phyloP scores from a whole-genome alignment of 1,140 invertebrate species.

The Stegodyphus dumicola region DNA sequence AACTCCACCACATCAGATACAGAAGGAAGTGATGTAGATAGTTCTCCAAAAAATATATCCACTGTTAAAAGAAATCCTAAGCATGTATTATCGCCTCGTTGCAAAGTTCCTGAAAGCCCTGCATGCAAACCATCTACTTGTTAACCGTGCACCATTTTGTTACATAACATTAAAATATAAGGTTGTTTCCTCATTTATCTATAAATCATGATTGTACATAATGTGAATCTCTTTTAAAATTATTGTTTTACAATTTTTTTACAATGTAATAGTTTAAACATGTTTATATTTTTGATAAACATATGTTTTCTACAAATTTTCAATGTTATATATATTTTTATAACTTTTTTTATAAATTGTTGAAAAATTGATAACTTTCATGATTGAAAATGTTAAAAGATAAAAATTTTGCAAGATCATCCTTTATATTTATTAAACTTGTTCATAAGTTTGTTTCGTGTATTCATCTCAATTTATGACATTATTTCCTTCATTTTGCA shows the following conservation, averaged over 20 bases:
- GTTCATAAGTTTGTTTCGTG: conserved; percentile 10
- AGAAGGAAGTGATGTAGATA: conserved; percentile 60
- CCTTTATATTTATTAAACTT: conserved; percentile 51
- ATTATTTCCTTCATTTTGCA: too few relatives aligned
- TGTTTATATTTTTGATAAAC: too few relatives aligned
- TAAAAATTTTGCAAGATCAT: conserved; percentile 30
- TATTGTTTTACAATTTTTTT: too few relatives aligned
- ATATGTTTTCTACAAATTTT: too few relatives aligned
- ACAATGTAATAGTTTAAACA: too few relatives aligned
- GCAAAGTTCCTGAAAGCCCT: conserved; percentile 58
- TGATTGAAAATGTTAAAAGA: too few relatives aligned
- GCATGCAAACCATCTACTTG: conserved; percentile 30
- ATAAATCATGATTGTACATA: too few relatives aligned
- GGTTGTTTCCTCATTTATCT: too few relatives aligned
- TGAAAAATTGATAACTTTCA: too few relatives aligned
- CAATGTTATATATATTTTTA: too few relatives aligned
- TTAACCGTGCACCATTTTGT: conserved; percentile 32
- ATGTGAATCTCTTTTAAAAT: too few relatives aligned
- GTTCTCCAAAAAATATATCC: conserved; percentile 53
- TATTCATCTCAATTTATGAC: neutral
- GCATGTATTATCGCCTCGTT: conserved; percentile 44
- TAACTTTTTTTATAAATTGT: too few relatives aligned
- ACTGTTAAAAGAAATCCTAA: conserved; percentile 62
- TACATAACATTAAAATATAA: neutral
- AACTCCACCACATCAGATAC: conserved; percentile 46